phyloP scores from a whole-genome alignment of 53 echinoderm and acorn worm genomes.

The Henricia sp. region DNA sequence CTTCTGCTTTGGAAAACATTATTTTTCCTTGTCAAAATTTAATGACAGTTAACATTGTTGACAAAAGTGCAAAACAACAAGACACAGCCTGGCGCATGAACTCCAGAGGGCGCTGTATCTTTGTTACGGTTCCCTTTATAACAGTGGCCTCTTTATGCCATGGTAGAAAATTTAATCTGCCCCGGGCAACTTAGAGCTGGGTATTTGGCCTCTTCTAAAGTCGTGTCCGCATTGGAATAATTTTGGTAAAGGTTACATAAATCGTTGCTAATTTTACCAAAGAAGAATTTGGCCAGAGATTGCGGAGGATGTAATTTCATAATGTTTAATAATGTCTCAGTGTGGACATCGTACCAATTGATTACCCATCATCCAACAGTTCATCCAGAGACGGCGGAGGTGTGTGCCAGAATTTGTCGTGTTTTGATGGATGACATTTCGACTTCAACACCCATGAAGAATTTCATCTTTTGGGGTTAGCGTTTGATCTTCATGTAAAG shows the following conservation, averaged over 20 bases:
- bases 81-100: no score
- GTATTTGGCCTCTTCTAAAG: no score
- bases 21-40: conserved; percentile 14
- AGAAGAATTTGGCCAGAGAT: background rate
- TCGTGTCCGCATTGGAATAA: no score
- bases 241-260: background rate
- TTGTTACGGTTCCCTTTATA: no score
- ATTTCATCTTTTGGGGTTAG: background rate
- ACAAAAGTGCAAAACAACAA: no score
- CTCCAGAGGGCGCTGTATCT: no score
- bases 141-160: no score
- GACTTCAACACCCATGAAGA: conserved; percentile 1
- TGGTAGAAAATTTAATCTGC: no score
- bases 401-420: conserved; percentile 19
- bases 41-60: no score
- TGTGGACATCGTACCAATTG: background rate
- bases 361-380: conserved; percentile 13
- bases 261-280: background rate
- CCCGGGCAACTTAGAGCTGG: no score
- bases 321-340: background rate
- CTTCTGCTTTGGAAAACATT: conserved; percentile 80
- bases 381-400: background rate
- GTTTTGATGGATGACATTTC: conserved; percentile 18
- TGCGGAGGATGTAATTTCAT: background rate
- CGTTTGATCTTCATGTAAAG: background rate